Percentiles rank a stretch among this genome's conserved stretches.
These are phyloP conservation scores for Berghia stephanieae DNA, from an alignment of 1,140 invertebrate genomes.

Conservation along the genomic window DNA sequence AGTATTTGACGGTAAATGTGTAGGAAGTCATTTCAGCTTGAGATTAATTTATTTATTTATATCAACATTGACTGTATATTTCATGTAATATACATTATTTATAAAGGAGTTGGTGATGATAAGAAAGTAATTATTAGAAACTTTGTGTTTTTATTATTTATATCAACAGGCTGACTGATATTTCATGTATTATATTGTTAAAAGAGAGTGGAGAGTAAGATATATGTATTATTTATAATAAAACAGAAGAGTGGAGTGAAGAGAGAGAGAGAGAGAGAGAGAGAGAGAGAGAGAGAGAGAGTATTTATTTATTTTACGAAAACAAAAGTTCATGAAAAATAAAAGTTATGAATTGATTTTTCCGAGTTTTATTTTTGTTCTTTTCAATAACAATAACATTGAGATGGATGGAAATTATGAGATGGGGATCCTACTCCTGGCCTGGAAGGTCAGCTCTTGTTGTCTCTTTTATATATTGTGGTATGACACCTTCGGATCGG, in stretches of 20 bases:
- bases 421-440: neutral
- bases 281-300: neutral
- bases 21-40: no score
- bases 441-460: neutral
- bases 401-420: neutral
- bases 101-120: neutral
- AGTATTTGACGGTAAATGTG: constrained; percentile 12
- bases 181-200: neutral
- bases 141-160: constrained; percentile 4
- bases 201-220: no score
- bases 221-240: neutral
- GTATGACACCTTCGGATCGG: no score
- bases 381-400: neutral
- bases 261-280: neutral
- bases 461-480: no score
- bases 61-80: no score
- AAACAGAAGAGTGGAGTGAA: no score
- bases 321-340: neutral
- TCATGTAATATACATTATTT: neutral
- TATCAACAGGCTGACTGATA: neutral
- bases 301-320: no score
- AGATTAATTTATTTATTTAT: no score
- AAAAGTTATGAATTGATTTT: no score
- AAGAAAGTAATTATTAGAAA: neutral
- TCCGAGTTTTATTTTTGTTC: neutral